These are phyloP conservation scores for Megamerina dolium DNA, from an alignment of 2,888 invertebrate species.

Conservation along the genomic window DNA sequence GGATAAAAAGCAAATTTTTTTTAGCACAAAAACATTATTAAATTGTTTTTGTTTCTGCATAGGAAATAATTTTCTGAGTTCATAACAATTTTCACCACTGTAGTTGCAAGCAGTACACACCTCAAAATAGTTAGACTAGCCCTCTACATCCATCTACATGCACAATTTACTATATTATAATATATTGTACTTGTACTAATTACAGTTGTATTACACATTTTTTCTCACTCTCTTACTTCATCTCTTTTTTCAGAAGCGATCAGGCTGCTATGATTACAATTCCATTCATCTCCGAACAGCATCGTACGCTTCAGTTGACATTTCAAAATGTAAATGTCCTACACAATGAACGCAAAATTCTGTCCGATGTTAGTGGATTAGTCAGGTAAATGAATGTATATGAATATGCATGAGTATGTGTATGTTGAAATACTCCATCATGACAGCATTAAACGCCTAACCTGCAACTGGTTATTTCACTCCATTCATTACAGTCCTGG, in stretches of 20 bases:
- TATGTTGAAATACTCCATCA: slow-evolving; percentile 3
- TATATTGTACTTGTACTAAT: too few species aligned
- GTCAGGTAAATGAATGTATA: slow-evolving; percentile 50
- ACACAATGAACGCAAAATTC: slow-evolving; percentile 55
- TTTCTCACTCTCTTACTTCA: too few species aligned
- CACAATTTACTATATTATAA: too few species aligned
- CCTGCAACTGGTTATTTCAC: not conserved
- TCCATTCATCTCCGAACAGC: slow-evolving; percentile 56
- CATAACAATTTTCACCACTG: too few species aligned
- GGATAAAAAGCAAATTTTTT: too few species aligned
- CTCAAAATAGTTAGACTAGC: too few species aligned
- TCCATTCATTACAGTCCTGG: slow-evolving; percentile 55
- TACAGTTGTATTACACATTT: too few species aligned
- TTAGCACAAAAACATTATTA: too few species aligned
- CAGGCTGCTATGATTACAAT: slow-evolving; percentile 56
- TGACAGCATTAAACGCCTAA: not conserved
- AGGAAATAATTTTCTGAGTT: too few species aligned
- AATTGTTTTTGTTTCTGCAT: too few species aligned
- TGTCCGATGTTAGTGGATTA: slow-evolving; percentile 66
- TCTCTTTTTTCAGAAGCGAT: slow-evolving; percentile 59
- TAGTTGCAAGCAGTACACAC: too few species aligned
- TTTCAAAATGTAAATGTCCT: slow-evolving; percentile 59
- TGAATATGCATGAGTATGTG: not conserved
- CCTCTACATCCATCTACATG: too few species aligned
- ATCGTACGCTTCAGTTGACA: slow-evolving; percentile 60